Evolutionary conservation across 2,888 invertebrate genomes (phyloP).

Genomic region (Apotomis betuletana): DNA sequence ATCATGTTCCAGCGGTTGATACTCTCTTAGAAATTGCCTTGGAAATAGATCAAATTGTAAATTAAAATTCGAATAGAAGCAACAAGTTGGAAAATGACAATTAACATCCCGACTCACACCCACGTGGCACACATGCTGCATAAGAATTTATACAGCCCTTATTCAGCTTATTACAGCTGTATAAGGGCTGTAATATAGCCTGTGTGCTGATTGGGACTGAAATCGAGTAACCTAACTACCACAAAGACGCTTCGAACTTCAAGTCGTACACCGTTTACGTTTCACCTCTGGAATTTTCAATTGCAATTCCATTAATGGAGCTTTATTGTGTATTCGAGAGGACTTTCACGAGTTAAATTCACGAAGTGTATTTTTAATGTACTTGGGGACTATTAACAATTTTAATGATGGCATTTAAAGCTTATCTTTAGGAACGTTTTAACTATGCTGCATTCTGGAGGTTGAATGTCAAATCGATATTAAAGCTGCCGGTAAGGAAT

Average conservation of each 20-base stretch:
- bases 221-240: slow-evolving; percentile 55
- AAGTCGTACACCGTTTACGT: slow-evolving; percentile 50
- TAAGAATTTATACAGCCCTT: no score
- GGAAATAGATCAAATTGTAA: neutral
- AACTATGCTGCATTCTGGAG: neutral
- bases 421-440: slow-evolving; percentile 23
- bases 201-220: neutral
- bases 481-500: neutral
- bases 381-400: slow-evolving; percentile 24
- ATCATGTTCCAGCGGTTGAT: no score
- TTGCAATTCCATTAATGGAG: slow-evolving; percentile 24
- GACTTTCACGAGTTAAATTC: slow-evolving; percentile 17
- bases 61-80: slow-evolving; percentile 17
- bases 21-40: no score
- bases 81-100: slow-evolving; percentile 28
- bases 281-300: slow-evolving; percentile 50
- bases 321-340: slow-evolving; percentile 25
- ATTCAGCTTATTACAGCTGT: no score
- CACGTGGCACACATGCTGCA: no score
- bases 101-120: slow-evolving; percentile 1
- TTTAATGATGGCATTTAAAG: slow-evolving; percentile 15
- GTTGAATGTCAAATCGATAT: neutral
- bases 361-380: slow-evolving; percentile 29
- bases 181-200: no score
- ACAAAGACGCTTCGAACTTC: slow-evolving; percentile 50